phyloP scores from a whole-genome alignment of 2,888 invertebrate species.

The Epistrophe grossulariae region DNA sequence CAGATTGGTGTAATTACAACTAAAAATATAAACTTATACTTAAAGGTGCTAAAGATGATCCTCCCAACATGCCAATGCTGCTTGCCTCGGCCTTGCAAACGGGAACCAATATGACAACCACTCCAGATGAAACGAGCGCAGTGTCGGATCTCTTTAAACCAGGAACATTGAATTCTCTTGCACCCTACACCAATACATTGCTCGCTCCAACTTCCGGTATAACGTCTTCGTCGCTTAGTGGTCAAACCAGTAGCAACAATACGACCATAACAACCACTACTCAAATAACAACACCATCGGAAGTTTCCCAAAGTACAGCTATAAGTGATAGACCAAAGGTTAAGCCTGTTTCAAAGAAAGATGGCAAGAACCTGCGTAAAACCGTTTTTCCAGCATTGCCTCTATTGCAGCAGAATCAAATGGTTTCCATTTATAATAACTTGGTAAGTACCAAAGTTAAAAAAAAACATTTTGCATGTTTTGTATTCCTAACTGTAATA shows the following conservation, averaged over 20 bases:
- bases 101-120: constrained; percentile 54
- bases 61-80: constrained; percentile 63
- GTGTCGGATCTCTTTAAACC: constrained; percentile 70
- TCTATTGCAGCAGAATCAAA: constrained; percentile 82
- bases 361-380: constrained; percentile 90
- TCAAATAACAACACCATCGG: constrained; percentile 83
- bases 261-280: constrained; percentile 77
- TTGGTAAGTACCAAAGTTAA: constrained; percentile 81
- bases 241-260: constrained; percentile 73
- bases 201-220: constrained; percentile 57
- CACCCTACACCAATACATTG: constrained; percentile 61
- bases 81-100: constrained; percentile 67
- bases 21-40: background rate
- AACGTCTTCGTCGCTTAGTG: constrained; percentile 57
- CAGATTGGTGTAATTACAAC: background rate
- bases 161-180: constrained; percentile 54
- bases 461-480: background rate
- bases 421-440: constrained; percentile 84
- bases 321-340: constrained; percentile 94
- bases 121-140: constrained; percentile 60
- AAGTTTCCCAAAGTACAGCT: constrained; percentile 87
- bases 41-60: constrained; percentile 60
- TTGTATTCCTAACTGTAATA: background rate
- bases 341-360: constrained; percentile 92
- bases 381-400: constrained; percentile 83